These are phyloP conservation scores for Chloropsis cyanopogon DNA, from an alignment of 2,113 vertebrate species.

Conservation along the genomic window DNA sequence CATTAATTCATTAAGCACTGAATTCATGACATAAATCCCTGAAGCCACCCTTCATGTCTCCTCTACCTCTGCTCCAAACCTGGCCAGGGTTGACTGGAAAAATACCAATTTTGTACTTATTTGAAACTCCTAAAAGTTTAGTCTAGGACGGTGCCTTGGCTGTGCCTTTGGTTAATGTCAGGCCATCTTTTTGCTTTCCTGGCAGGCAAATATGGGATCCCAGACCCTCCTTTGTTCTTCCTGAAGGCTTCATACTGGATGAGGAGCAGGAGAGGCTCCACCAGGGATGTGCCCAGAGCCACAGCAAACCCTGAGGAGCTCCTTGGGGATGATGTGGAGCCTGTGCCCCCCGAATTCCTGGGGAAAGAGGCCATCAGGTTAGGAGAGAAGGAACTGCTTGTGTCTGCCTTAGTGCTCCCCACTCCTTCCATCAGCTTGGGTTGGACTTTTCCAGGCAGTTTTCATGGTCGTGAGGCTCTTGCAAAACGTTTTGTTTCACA, in stretches of 20 bases:
- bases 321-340: slow-evolving; percentile 70
- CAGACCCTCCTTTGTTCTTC: slow-evolving; percentile 79
- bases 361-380: slow-evolving; percentile 91
- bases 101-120: background rate
- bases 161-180: background rate
- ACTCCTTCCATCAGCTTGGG: background rate
- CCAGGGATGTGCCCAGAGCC: slow-evolving; percentile 56
- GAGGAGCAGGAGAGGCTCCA: slow-evolving; percentile 61
- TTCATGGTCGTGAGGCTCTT: fast-evolving
- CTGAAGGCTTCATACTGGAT: slow-evolving; percentile 85
- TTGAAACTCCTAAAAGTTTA: background rate
- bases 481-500: background rate
- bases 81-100: background rate
- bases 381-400: background rate
- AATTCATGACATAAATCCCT: background rate
- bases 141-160: background rate
- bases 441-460: background rate
- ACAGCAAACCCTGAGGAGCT: slow-evolving; percentile 59
- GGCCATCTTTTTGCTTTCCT: background rate
- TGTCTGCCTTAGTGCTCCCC: background rate
- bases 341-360: slow-evolving; percentile 78
- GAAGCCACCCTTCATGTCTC: background rate
- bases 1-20: background rate
- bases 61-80: background rate
- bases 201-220: slow-evolving; percentile 80